Percentiles rank a stretch among this genome's conserved stretches.
Conservation (phyloP, 2,113 vertebrate genomes). For the Acrocephalus arundinaceus region DNA sequence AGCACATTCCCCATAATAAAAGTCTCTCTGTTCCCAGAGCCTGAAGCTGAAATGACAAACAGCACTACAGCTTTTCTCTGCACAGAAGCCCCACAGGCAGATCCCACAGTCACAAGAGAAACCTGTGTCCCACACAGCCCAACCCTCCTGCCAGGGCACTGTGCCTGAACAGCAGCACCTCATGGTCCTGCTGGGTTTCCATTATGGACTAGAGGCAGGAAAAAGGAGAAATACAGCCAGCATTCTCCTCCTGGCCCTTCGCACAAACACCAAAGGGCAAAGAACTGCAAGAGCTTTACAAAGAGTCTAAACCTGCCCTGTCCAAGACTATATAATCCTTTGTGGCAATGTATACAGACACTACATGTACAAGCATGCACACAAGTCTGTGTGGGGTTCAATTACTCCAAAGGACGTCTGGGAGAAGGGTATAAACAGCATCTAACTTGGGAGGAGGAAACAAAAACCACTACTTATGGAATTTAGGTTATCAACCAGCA, state of each 20-base stretch:
- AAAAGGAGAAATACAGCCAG: background rate
- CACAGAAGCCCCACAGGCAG: background rate
- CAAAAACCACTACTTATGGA: background rate
- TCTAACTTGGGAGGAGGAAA: background rate
- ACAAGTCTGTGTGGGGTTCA: background rate
- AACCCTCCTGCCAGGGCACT: background rate
- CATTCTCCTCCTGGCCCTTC: background rate
- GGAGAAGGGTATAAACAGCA: background rate
- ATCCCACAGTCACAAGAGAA: background rate
- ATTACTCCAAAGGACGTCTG: background rate
- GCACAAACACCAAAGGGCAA: background rate
- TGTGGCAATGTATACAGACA: background rate
- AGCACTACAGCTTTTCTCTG: background rate
- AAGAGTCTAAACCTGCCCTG: background rate
- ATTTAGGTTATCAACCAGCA: background rate
- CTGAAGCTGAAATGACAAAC: background rate
- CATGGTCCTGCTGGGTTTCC: background rate
- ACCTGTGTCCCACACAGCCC: background rate
- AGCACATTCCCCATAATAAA: background rate
- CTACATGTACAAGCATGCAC: background rate
- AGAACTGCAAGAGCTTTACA: background rate
- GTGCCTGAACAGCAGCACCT: background rate
- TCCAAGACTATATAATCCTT: background rate
- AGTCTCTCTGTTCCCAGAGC: background rate
- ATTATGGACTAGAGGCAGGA: fast-evolving